These are phyloP conservation scores for Chironomus striatipennis DNA, from an alignment of 1,140 invertebrate genomes.

Conservation along the genomic window DNA sequence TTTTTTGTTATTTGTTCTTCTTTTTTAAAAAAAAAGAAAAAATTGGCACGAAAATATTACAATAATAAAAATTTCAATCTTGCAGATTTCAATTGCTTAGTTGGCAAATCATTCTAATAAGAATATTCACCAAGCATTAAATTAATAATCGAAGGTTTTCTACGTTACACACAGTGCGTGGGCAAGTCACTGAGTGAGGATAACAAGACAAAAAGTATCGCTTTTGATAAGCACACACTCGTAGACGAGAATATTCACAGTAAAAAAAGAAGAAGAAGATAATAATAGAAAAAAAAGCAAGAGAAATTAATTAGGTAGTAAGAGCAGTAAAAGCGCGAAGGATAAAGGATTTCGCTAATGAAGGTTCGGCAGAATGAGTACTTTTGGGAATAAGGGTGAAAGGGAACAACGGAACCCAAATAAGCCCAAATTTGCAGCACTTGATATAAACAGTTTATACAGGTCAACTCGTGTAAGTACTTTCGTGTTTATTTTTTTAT, in stretches of 20 bases:
- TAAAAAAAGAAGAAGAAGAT: neutral
- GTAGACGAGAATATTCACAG: neutral
- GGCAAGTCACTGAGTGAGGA: neutral
- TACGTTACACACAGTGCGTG: neutral
- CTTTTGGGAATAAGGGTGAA: constrained; percentile 77
- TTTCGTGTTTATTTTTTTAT: constrained; percentile 24
- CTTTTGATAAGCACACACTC: neutral
- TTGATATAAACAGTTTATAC: constrained; percentile 96
- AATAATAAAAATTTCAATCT: neutral
- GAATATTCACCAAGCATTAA: neutral
- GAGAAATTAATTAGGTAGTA: neutral
- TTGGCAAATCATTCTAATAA: constrained; percentile 13
- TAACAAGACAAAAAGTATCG: neutral
- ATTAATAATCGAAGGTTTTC: neutral
- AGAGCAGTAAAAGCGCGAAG: neutral
- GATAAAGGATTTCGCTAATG: constrained; percentile 31
- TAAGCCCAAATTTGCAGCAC: constrained; percentile 88
- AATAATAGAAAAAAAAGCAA: neutral
- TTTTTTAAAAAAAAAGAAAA: too few species aligned
- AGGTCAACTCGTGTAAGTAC: constrained; percentile 70
- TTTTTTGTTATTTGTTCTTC: neutral
- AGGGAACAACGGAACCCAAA: constrained; percentile 42
- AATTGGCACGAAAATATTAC: too few species aligned
- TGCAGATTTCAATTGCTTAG: neutral
- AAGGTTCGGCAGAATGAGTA: constrained; percentile 71